A percentile compares a stretch with the other conserved stretches of the same genome.
Conservation (phyloP, 1,140 invertebrate species). For the Panagrolaimus sp. region DNA sequence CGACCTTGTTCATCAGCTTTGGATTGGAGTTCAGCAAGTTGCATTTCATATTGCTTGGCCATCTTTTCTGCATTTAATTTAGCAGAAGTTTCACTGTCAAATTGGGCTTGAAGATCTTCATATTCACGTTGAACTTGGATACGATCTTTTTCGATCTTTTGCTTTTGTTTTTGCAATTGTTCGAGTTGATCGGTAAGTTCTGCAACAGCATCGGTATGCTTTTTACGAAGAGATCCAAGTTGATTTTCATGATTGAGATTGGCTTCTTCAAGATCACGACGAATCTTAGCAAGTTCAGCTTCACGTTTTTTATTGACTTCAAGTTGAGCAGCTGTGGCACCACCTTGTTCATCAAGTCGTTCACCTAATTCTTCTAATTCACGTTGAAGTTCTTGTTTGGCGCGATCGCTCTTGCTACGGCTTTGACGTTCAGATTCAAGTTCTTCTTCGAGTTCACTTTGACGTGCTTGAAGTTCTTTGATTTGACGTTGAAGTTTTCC, state of each 20-base stretch:
- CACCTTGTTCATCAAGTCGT: constrained; percentile 74
- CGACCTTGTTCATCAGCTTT: constrained; percentile 92
- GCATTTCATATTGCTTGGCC: constrained; percentile 61
- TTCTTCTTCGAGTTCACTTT: constrained; percentile 95
- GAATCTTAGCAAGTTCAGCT: constrained; percentile 91
- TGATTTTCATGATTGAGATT: constrained; percentile 96
- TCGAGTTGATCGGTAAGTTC: constrained; percentile 99
- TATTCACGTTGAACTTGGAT: constrained; percentile 82
- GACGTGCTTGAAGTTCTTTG: constrained; percentile 91
- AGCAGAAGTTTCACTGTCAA: constrained; percentile 82
- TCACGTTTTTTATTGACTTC: constrained; percentile 99
- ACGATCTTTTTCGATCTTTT: constrained; percentile 76
- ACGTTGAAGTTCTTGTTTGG: constrained; percentile 86
- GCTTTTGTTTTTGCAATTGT: constrained; percentile 96
- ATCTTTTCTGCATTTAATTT: constrained; percentile 71
- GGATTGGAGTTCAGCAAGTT: constrained; percentile 84
- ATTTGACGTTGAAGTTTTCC: constrained; percentile 93
- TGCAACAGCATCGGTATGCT: constrained; percentile 95
- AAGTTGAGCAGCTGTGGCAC: constrained; percentile 94
- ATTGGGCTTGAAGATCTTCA: constrained; percentile 81
- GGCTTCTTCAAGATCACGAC: constrained; percentile 92
- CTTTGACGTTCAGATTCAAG: constrained; percentile 93
- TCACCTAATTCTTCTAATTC: constrained; percentile 94
- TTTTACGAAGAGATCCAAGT: constrained; percentile 89
- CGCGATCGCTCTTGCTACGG: constrained; percentile 92